Conservation (phyloP, 2,113 vertebrate genomes). For the Oostethus manadensis region DNA sequence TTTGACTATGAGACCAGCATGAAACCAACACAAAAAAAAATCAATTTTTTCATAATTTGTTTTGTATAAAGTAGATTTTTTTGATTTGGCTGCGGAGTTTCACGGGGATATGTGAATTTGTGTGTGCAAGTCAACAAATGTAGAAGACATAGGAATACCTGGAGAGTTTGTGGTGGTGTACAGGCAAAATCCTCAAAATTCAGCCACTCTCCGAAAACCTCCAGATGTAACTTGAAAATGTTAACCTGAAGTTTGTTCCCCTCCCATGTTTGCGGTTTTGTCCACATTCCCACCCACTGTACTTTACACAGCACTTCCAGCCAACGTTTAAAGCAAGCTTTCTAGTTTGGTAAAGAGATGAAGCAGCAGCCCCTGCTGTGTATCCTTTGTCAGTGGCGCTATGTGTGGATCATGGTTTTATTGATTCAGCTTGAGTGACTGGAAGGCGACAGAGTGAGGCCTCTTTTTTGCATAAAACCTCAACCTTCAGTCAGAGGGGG, state of each 20-base stretch:
- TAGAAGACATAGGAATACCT: too few relatives aligned
- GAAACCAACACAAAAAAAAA: too few relatives aligned
- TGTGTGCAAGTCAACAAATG: too few relatives aligned
- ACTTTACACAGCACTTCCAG: background rate
- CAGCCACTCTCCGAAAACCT: too few relatives aligned
- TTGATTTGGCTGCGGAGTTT: too few relatives aligned
- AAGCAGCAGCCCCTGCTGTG: constrained; percentile 1
- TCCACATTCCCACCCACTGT: background rate
- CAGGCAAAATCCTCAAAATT: background rate
- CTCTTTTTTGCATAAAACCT: constrained; percentile 4
- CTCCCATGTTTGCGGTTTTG: background rate
- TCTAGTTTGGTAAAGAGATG: background rate
- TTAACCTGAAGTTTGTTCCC: background rate
- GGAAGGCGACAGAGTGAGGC: constrained; percentile 17
- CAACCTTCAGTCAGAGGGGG: constrained; percentile 24
- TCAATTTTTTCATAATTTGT: too few relatives aligned
- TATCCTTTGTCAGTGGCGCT: constrained; percentile 10
- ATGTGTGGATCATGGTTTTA: constrained; percentile 8
- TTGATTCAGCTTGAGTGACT: constrained; percentile 27
- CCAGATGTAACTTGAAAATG: background rate
- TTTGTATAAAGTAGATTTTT: too few relatives aligned
- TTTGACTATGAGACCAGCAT: too few relatives aligned
- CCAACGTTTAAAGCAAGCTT: background rate
- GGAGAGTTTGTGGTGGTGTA: too few relatives aligned
- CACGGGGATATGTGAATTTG: too few relatives aligned